Evolutionary conservation across 2,888 invertebrate species (phyloP), one percentile per base, ranked within the genome.

Genomic region (Apotomis turbidana): DNA sequence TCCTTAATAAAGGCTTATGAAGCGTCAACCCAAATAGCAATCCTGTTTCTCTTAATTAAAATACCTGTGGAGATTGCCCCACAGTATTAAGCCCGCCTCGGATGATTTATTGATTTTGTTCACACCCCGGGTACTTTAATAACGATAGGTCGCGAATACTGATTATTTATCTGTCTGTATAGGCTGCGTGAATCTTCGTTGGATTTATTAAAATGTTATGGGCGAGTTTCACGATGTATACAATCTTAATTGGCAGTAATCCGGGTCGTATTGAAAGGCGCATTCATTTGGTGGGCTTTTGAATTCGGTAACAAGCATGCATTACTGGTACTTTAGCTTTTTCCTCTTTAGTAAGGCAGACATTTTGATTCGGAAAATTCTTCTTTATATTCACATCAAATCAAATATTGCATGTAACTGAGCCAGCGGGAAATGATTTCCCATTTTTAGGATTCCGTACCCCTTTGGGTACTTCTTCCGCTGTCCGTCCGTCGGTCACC

Each of bases 41-140:
- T 15, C 54, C 55, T 66, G 44, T 66, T 54, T 15, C 64, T 55
- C 55, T 55, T 66, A 66, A 66, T 66, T 66, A 66, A 66, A 66
- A 8, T 66, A 55, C 64, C 64, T 55, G 64, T 54, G 55, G 55
- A 66, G 64, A 55, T 66, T 66, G 64, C 55, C 54, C 54, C 52
- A 46, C 55, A 55, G 55, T 15, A 66, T 44, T 27, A 66, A 66
- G 44, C 64, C 64, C 55, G 46, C 55, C 46, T 38, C 15, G 13
- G 13, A 49, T 67, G 67, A 67, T 67, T 67, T 58, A 67, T 67
- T 67, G 67, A 57, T 58, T 67, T 58, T 49, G 58, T 67, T 67
- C 49, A 57, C 67, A 49, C 58, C 58, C 49, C 46, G 46, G 58
- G 67, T 67, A 67, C 58, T 67, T 67, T 58, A 67, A 67, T 67